Percentiles rank a stretch among this genome's conserved stretches.
These are phyloP conservation scores for Molorchus minor DNA, from an alignment of 2,888 invertebrate species.

Conservation along the genomic window DNA sequence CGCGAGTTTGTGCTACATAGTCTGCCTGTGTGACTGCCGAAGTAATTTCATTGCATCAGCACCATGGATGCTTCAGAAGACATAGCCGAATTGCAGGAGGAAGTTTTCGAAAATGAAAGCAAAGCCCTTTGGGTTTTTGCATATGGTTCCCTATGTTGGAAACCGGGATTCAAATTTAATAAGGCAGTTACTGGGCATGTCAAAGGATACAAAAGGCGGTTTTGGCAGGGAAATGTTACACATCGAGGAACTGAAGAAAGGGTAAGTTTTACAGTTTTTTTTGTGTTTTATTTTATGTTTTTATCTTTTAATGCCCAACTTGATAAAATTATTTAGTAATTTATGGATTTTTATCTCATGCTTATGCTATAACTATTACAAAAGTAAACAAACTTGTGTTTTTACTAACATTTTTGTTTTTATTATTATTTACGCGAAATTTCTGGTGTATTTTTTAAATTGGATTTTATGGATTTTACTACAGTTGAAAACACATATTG, in stretches of 20 bases:
- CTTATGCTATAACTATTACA: background rate
- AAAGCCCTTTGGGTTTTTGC: slow-evolving; percentile 89
- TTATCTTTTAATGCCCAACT: too few relatives aligned
- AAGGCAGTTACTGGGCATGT: slow-evolving; percentile 84
- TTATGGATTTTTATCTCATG: background rate
- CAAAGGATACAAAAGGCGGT: slow-evolving; percentile 81
- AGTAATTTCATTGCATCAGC: slow-evolving; percentile 36
- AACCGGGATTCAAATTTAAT: slow-evolving; percentile 88
- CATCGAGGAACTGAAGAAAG: slow-evolving; percentile 79
- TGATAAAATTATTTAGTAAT: too few relatives aligned
- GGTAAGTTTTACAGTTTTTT: slow-evolving; percentile 63
- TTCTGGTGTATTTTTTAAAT: background rate
- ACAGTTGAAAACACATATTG: too few relatives aligned
- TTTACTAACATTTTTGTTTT: background rate
- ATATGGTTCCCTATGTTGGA: slow-evolving; percentile 95
- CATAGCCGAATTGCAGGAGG: slow-evolving; percentile 49
- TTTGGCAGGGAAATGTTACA: slow-evolving; percentile 92
- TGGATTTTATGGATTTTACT: too few relatives aligned
- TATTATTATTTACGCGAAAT: background rate
- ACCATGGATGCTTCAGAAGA: slow-evolving; percentile 40
- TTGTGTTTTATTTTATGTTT: slow-evolving; percentile 14
- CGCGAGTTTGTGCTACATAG: slow-evolving; percentile 2
- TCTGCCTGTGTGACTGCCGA: slow-evolving; percentile 2
- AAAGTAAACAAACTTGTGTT: background rate
- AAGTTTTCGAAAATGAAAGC: slow-evolving; percentile 56